Conservation (phyloP, 2,888 invertebrate species). For the Boloria euphrosyne region DNA sequence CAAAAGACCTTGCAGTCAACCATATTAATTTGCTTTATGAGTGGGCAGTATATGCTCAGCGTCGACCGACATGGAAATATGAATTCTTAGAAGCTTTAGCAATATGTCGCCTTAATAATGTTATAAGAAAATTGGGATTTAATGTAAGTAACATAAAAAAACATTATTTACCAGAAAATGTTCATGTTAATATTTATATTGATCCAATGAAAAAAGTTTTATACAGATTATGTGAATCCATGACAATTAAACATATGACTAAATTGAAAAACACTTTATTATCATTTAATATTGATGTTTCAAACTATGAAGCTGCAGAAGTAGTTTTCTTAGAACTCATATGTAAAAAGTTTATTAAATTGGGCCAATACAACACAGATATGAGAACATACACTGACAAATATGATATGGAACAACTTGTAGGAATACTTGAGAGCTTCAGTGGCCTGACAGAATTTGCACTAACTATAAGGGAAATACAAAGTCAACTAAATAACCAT, state of each 20-base stretch:
- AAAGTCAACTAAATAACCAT: constrained; percentile 48
- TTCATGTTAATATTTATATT: constrained; percentile 52
- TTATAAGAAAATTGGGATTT: constrained; percentile 68
- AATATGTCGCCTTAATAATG: constrained; percentile 61
- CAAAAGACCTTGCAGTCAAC: constrained; percentile 52
- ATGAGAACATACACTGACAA: constrained; percentile 43
- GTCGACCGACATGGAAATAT: constrained; percentile 61
- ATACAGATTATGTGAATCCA: constrained; percentile 68
- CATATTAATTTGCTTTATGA: constrained; percentile 64
- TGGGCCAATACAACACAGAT: constrained; percentile 43
- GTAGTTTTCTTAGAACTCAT: constrained; percentile 65
- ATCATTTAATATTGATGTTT: constrained; percentile 58
- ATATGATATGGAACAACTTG: constrained; percentile 52
- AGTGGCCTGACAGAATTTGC: constrained; percentile 54
- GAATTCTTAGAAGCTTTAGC: constrained; percentile 72
- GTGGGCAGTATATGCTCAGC: constrained; percentile 64
- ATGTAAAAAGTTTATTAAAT: constrained; percentile 62
- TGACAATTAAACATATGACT: constrained; percentile 53
- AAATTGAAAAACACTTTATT: constrained; percentile 61
- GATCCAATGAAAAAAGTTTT: constrained; percentile 66
- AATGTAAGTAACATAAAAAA: constrained; percentile 54
- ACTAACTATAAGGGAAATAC: constrained; percentile 52
- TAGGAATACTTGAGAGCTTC: constrained; percentile 60
- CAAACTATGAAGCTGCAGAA: constrained; percentile 64
- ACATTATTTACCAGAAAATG: constrained; percentile 57